A percentile compares a stretch with the other conserved stretches of the same genome.
phyloP scores from a whole-genome alignment of 2,113 vertebrate species.

The Uropsilus gracilis region DNA sequence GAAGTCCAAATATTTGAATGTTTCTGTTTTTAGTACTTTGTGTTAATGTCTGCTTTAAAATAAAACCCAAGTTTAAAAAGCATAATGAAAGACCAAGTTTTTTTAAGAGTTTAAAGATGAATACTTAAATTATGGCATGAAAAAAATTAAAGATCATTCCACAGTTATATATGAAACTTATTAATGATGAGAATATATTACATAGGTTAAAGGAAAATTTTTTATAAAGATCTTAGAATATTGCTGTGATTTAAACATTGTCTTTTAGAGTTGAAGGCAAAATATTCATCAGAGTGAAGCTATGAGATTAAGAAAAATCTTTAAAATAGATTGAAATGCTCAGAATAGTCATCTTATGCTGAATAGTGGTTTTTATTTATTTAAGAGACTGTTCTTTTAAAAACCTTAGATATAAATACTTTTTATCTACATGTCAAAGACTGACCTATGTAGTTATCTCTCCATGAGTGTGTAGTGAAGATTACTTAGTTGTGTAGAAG shows the following conservation, averaged over 20 bases:
- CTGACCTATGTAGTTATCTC: constrained; percentile 15
- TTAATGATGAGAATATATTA: constrained; percentile 1
- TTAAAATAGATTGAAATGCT: constrained; percentile 45
- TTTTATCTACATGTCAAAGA: not conserved
- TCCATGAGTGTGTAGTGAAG: not conserved
- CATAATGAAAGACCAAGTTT: constrained; percentile 29
- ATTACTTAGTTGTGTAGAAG: not conserved
- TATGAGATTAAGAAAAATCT: not conserved
- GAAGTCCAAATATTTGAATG: not conserved
- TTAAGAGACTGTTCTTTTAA: constrained; percentile 41
- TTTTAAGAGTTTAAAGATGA: constrained; percentile 5
- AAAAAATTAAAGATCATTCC: not conserved
- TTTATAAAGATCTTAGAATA: not conserved
- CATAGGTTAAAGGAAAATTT: not conserved
- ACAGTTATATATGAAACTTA: not conserved
- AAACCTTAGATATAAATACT: not conserved
- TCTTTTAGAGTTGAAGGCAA: not conserved
- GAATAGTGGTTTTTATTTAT: constrained; percentile 17
- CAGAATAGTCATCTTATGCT: constrained; percentile 30
- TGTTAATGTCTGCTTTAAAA: not conserved
- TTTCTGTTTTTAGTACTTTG: not conserved
- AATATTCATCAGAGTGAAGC: constrained; percentile 29
- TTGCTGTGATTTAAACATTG: not conserved
- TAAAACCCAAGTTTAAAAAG: not conserved
- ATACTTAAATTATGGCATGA: constrained; percentile 19